Evolutionary conservation across 2,113 vertebrate genomes (phyloP), one percentile per base, ranked within the genome.

Genomic region (Sapayoa aenigma): DNA sequence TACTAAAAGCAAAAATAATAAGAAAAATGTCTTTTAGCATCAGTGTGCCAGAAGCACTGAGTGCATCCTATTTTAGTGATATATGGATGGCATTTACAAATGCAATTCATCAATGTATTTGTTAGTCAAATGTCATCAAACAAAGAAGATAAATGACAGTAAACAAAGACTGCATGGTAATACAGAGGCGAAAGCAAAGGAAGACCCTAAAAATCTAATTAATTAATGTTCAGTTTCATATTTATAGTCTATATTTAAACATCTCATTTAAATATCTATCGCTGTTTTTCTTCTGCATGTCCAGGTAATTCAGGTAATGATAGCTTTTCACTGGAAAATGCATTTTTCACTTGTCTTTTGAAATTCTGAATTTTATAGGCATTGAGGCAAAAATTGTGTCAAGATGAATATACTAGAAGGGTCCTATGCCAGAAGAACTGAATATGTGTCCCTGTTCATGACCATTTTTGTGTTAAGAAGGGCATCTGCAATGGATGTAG

Each of bases 61-160:
- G 15, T 69, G 42, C n/a, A 22, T 67, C 60, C 76, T 96, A 4
- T 59, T 86, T 94, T 96, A 96, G 79, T 97, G 95, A 97, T 96
- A 50, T 93, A 94, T 95, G 87, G 44, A 33, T 96, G 94, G 83
- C 81, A 93, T 97, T 98, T 97, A 81, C 93, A 94, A 80, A 94
- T 93, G 91, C 49, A 96, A 87, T 97, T 95, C 68, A 94, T 97
- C 96, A 97, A 83, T 89, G 81, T 96, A 94, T 96, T 92, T 95
- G 93, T 96, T 97, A 97, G 88, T 94, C 80, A 93, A 71, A 91
- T 9, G 35, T 85, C 86, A 87, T 96, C 83, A 93, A 95, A 91
- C 66, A 94, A 92, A 93, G 89, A 92, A 78, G 94, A 94, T 42
- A 82, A 83, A 80, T 96, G 86, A 81, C 91, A 68, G 77, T 67